Evolutionary conservation across 2,113 vertebrate genomes (phyloP).

Genomic region (Pseudorhombus dupliciocellatus): DNA sequence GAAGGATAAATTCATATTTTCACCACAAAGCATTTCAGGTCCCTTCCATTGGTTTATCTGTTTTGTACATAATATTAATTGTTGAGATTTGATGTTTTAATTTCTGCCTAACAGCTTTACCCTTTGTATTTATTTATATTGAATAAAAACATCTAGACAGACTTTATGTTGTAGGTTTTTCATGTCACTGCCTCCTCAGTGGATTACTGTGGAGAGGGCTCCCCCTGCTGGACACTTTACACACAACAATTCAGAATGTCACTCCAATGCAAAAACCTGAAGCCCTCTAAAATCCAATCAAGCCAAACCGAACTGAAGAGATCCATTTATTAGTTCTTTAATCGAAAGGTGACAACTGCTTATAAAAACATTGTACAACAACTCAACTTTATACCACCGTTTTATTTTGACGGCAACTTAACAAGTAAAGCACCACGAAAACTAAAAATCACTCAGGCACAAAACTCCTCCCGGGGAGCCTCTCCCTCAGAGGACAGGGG

Average conservation of each 20-base stretch:
- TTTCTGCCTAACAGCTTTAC: constrained; percentile 50
- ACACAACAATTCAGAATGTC: background rate
- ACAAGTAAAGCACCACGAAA: constrained; percentile 27
- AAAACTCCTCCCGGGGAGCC: constrained; percentile 1
- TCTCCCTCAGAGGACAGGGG: constrained; percentile 27
- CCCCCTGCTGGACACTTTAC: constrained; percentile 57
- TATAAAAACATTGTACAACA: constrained; percentile 1
- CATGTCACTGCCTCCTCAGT: background rate
- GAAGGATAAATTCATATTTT: constrained; percentile 22
- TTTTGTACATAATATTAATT: constrained; percentile 53
- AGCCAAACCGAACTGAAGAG: too few species aligned
- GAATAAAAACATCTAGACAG: constrained; percentile 49
- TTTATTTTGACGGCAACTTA: constrained; percentile 60
- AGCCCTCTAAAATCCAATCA: background rate
- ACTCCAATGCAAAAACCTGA: too few species aligned
- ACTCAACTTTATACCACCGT: constrained; percentile 6
- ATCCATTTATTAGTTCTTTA: too few species aligned
- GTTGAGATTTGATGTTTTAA: constrained; percentile 43
- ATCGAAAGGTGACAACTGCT: background rate
- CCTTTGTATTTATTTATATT: constrained; percentile 72
- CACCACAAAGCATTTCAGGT: constrained; percentile 58
- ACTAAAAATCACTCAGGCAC: constrained; percentile 26
- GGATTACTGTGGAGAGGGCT: background rate
- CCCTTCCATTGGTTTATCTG: constrained; percentile 15
- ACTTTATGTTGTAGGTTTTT: constrained; percentile 53